Percentiles rank a stretch among this genome's conserved stretches.
Conservation (phyloP, 2,797 vertebrate species). For the Potorous gilbertii region DNA sequence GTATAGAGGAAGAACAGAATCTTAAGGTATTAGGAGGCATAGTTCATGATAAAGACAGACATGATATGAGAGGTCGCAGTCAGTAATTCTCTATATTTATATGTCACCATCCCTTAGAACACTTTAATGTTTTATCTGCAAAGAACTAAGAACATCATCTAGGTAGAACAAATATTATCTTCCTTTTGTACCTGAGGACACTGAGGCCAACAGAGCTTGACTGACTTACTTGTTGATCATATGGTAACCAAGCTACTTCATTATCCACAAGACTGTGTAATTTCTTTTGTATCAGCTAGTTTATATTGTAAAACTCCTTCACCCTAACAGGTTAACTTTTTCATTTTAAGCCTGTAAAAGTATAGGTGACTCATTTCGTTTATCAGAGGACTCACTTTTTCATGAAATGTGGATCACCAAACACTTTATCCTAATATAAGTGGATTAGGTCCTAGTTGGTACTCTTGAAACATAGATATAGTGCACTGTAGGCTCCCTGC, state of each 20-base stretch:
- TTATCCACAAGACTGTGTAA: background rate
- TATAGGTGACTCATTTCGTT: constrained; percentile 16
- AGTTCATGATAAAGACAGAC: background rate
- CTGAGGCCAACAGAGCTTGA: background rate
- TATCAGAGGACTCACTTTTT: background rate
- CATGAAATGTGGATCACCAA: background rate
- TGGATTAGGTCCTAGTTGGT: background rate
- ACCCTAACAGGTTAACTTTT: background rate
- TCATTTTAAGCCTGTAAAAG: too few species aligned
- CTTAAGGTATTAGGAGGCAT: constrained; percentile 29
- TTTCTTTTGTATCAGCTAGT: background rate
- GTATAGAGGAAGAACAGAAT: background rate
- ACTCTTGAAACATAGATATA: background rate
- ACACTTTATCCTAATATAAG: background rate
- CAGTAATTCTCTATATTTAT: constrained; percentile 14
- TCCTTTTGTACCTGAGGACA: constrained; percentile 20
- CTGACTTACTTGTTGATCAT: constrained; percentile 14
- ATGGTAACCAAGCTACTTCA: constrained; percentile 5
- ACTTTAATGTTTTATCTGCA: constrained; percentile 4
- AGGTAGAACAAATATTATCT: background rate
- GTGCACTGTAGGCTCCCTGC: background rate
- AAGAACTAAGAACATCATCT: constrained; percentile 22
- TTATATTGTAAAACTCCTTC: background rate
- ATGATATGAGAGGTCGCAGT: background rate
- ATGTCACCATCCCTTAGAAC: background rate